A percentile compares a stretch with the other conserved stretches of the same genome.
These are phyloP conservation scores for Lytechinus variegatus DNA, from an alignment of 35 echinoderm and acorn worm genomes.

Conservation along the genomic window DNA sequence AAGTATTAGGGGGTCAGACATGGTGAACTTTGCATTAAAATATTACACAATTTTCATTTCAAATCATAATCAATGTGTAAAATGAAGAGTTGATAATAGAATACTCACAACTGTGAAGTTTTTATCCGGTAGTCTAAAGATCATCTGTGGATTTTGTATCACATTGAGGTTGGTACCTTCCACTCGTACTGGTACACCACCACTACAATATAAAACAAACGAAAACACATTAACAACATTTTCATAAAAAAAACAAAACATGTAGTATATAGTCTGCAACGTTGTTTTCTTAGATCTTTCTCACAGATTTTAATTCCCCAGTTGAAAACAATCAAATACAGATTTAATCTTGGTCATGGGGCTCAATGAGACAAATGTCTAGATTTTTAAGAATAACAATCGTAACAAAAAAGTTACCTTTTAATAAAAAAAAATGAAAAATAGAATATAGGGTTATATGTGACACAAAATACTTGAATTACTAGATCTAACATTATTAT, in stretches of 20 bases:
- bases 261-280: no score
- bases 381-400: no score
- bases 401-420: no score
- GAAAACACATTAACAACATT: no score
- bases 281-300: no score
- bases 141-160: constrained; percentile 57
- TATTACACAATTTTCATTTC: background rate
- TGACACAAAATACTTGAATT: background rate
- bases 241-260: no score
- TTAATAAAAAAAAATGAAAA: no score
- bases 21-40: no score
- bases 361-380: no score
- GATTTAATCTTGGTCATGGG: no score
- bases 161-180: constrained; percentile 60
- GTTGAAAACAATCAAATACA: no score
- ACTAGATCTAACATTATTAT: background rate
- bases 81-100: background rate
- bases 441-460: background rate
- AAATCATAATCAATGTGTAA: background rate
- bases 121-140: background rate
- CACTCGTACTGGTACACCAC: constrained; percentile 49
- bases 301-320: no score
- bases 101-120: constrained; percentile 21
- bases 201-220: constrained; percentile 46
- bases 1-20: background rate